Evolutionary conservation across 2,888 invertebrate genomes (phyloP).

Genomic region (Aromia moschata): DNA sequence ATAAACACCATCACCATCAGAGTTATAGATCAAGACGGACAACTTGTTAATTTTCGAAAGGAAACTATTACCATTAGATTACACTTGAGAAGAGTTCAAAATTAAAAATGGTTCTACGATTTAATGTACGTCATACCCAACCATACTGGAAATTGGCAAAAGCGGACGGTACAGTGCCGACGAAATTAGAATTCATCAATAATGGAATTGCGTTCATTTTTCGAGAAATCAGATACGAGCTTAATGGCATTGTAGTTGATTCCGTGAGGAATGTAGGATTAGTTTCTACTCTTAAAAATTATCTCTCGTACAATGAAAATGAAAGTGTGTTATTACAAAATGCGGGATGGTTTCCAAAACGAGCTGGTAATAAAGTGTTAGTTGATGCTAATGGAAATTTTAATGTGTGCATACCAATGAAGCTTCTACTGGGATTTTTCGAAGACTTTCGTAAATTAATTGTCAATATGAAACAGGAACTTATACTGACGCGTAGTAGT

Average conservation of each 20-base stretch:
- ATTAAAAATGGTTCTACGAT: not conserved
- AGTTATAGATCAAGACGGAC: constrained; percentile 27
- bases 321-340: constrained; percentile 14
- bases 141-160: constrained; percentile 25
- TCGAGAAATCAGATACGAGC: constrained; percentile 35
- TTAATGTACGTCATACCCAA: not conserved
- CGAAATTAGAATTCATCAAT: constrained; percentile 30
- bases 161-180: constrained; percentile 10
- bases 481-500: constrained; percentile 1
- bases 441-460: constrained; percentile 14
- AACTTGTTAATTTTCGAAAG: constrained; percentile 8
- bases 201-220: constrained; percentile 34
- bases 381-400: constrained; percentile 17
- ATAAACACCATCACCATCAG: constrained; percentile 26
- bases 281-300: constrained; percentile 22
- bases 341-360: constrained; percentile 28
- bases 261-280: constrained; percentile 19
- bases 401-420: constrained; percentile 18
- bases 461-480: constrained; percentile 4
- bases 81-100: constrained; percentile 13
- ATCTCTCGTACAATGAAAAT: constrained; percentile 13
- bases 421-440: constrained; percentile 1
- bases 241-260: constrained; percentile 33
- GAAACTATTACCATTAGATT: constrained; percentile 22
- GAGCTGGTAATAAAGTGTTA: constrained; percentile 4